phyloP scores from a whole-genome alignment of 2,113 vertebrate genomes.

The Hemicordylus capensis region DNA sequence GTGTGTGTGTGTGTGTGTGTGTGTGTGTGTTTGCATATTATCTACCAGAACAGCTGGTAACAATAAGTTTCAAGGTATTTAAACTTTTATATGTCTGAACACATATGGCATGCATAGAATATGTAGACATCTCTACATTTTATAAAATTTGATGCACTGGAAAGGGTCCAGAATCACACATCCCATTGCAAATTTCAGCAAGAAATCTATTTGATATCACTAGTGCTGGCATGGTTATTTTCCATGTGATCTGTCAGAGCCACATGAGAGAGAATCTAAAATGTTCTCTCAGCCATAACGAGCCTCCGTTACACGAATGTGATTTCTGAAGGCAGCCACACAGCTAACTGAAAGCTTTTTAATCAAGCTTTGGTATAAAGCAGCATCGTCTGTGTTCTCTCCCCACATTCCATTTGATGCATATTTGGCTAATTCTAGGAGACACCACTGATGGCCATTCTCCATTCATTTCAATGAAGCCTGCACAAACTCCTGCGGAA shows the following conservation, averaged over 20 bases:
- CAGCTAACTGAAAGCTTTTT: not conserved
- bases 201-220: too few relatives aligned
- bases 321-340: not conserved
- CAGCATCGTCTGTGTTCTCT: not conserved
- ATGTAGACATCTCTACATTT: too few relatives aligned
- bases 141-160: too few relatives aligned
- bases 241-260: not conserved
- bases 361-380: not conserved
- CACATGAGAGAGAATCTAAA: not conserved
- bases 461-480: not conserved
- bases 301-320: too few relatives aligned
- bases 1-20: too few relatives aligned
- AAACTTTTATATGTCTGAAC: too few relatives aligned
- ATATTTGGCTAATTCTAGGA: not conserved
- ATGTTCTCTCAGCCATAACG: not conserved
- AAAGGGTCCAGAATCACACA: too few relatives aligned
- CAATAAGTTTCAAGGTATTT: too few relatives aligned
- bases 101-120: too few relatives aligned
- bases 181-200: too few relatives aligned
- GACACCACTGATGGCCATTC: not conserved
- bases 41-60: too few relatives aligned
- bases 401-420: not conserved
- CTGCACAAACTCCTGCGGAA: not conserved
- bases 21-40: too few relatives aligned
- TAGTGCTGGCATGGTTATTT: not conserved